phyloP scores from a whole-genome alignment of 2,888 invertebrate species.

The Acanthosoma haemorrhoidale region DNA sequence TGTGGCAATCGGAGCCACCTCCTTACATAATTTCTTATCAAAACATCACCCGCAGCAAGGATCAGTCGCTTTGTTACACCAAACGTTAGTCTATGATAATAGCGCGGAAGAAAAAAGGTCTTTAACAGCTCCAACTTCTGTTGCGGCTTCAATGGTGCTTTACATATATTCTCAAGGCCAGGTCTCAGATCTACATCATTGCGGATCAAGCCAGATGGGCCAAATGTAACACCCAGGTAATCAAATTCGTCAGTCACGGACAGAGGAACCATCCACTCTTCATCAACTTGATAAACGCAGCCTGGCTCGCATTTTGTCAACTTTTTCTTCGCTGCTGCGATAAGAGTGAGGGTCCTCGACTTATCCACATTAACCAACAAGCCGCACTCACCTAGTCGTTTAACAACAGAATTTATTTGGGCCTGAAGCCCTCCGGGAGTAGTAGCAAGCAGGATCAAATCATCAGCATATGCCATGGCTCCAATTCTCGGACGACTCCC shows the following conservation, averaged over 20 bases:
- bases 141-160: slow-evolving; percentile 46
- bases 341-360: not conserved
- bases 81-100: slow-evolving; percentile 44
- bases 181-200: not conserved
- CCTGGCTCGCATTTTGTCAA: not conserved
- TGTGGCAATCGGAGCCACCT: slow-evolving; percentile 43
- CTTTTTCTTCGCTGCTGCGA: not conserved
- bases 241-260: not conserved
- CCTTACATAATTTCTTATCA: slow-evolving; percentile 42
- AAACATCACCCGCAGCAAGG: slow-evolving; percentile 43
- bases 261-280: not conserved
- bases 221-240: not conserved
- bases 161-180: not conserved
- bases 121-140: slow-evolving; percentile 45
- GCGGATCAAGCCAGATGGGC: not conserved
- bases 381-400: not conserved
- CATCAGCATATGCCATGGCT: slow-evolving; percentile 44
- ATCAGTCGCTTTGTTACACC: slow-evolving; percentile 38
- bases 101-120: slow-evolving; percentile 45
- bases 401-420: not conserved
- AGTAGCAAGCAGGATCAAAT: not conserved
- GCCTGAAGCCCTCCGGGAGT: not conserved
- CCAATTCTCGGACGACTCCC: slow-evolving; percentile 40
- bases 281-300: not conserved
- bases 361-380: not conserved